Conservation (phyloP, 2,113 vertebrate genomes). For the Pimephales promelas region DNA sequence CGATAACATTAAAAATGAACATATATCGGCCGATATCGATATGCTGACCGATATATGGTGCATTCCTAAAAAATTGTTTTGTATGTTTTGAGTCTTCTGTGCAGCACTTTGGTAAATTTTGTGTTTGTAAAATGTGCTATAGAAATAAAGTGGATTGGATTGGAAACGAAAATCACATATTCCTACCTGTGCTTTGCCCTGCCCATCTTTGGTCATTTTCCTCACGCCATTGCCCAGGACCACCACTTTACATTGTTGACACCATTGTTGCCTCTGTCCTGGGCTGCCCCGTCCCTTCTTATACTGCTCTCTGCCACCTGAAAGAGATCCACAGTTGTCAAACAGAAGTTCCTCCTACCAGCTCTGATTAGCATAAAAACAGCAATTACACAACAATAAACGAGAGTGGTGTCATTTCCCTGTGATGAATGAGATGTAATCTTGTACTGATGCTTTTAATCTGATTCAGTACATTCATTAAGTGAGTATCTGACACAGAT, state of each 20-base stretch:
- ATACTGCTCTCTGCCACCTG: slow-evolving; percentile 79
- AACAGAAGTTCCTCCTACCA: not conserved
- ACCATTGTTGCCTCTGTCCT: slow-evolving; percentile 87
- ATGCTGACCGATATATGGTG: no score
- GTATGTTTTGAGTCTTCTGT: no score
- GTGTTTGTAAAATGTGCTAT: no score
- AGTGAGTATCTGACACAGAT: slow-evolving; percentile 32
- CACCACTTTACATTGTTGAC: slow-evolving; percentile 94
- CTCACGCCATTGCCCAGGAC: slow-evolving; percentile 91
- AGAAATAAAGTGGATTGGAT: no score
- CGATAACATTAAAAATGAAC: no score
- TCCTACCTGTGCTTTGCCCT: slow-evolving; percentile 74
- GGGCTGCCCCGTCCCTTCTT: slow-evolving; percentile 70
- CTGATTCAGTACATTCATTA: slow-evolving; percentile 37
- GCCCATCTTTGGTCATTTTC: slow-evolving; percentile 84
- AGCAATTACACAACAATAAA: not conserved
- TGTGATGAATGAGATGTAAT: not conserved
- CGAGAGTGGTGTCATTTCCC: not conserved
- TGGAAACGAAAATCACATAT: not conserved
- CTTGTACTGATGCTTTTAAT: slow-evolving; percentile 12
- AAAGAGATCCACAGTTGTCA: not conserved
- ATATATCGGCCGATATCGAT: no score
- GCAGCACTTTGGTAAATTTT: no score
- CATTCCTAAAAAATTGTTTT: no score
- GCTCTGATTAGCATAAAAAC: not conserved